Evolutionary conservation across 2,113 vertebrate genomes (phyloP).

Genomic region (Actenoides hombroni): DNA sequence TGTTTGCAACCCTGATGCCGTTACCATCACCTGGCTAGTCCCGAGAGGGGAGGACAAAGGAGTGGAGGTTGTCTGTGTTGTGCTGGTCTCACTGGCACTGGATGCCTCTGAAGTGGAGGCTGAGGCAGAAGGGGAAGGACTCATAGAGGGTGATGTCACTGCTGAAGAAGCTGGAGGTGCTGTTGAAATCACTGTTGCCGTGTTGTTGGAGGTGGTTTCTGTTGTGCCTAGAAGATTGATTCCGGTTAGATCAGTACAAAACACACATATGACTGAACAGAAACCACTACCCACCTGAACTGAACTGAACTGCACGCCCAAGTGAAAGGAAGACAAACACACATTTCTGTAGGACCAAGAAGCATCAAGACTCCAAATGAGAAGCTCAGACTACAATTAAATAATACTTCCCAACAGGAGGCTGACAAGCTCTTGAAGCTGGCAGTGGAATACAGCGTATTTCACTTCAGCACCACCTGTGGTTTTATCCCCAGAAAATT

Average conservation of each 20-base stretch:
- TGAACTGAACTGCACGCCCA: background rate
- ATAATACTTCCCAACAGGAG: background rate
- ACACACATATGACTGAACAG: background rate
- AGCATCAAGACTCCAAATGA: background rate
- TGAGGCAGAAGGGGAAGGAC: conserved; percentile 84
- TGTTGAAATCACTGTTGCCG: conserved; percentile 92
- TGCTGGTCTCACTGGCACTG: conserved; percentile 80
- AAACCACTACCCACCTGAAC: background rate
- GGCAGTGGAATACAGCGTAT: background rate
- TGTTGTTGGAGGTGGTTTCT: conserved; percentile 84
- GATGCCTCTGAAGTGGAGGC: conserved; percentile 77
- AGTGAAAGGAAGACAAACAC: background rate
- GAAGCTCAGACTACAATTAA: background rate
- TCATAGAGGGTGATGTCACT: conserved; percentile 87
- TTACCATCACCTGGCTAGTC: conserved; percentile 93
- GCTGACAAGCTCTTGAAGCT: background rate
- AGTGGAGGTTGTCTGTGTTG: conserved; percentile 85
- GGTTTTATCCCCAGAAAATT: background rate
- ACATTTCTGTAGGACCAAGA: background rate
- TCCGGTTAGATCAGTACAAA: background rate
- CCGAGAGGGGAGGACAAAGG: conserved; percentile 84
- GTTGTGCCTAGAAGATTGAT: conserved; percentile 81
- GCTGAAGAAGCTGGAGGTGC: conserved; percentile 84
- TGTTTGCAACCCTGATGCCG: conserved; percentile 84
- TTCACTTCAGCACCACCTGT: background rate